Base-by-base conservation (phyloP, 2,113 vertebrate species). In the Raphicerus campestris region DNA sequence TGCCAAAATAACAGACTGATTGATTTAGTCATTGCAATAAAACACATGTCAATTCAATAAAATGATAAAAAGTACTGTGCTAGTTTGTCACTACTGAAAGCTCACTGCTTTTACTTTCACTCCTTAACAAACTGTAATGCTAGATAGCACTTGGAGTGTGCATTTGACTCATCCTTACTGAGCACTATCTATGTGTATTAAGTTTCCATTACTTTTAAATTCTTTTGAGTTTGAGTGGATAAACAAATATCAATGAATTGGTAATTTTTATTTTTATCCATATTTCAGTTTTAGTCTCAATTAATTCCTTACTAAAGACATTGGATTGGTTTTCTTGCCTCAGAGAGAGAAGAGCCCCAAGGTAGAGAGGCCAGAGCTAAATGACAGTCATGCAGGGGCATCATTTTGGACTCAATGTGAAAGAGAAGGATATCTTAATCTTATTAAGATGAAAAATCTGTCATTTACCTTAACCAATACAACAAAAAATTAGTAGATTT, bases 1-100 rank as follows among this genome's bases (percentile, higher is more conserved):
- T 73, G 14, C 61, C 30, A 86, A 87, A 73, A 78, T 19, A 87
- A 45, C 77, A 55, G 49, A 45, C 20, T 87, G 75, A 91, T 91
- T 88, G 53, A 93, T 58, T 61, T 87, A 91, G 55, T 51, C 61
- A 91, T 87, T 91, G 86, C 20, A 97, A 91, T 96, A 56, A 94
- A 95, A 63, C 47, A 89, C n/a, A 53, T 96, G 73, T 60, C 87
- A 86, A 77, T 83, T 96, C 32, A 86, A 56, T 75, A 47, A 89
- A 82, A 45, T 80, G 47, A 89, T 70, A 93, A 84, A 77, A 55
- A 86, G 35, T 91, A 4, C 78, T 87, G 16, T 53, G 73, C 88
- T 91, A 39, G 6, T 17, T 13, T 86, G 10, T 82, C 61, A 56
- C 14, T 35, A 53, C 39, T 89, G 63, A 86, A 87, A 87, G 13